Conservation (phyloP, 2,888 invertebrate species). For the Ischnura elegans region DNA sequence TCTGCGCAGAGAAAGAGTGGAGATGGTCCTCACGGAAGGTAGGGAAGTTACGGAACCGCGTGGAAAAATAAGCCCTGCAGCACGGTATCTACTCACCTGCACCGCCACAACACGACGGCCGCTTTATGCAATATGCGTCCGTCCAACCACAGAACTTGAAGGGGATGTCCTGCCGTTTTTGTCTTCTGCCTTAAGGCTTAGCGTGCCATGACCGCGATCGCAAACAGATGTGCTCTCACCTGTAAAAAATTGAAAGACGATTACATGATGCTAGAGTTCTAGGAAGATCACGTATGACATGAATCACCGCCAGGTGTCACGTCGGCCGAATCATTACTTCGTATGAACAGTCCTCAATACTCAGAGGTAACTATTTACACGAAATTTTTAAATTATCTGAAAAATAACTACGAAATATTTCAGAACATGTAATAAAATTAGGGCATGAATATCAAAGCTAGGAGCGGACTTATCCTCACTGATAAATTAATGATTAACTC, state of each 20-base stretch:
- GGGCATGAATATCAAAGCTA: too few species aligned
- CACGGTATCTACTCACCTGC: neutral
- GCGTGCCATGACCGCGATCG: neutral
- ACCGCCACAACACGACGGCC: neutral
- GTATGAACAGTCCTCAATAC: too few species aligned
- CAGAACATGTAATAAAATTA: too few species aligned
- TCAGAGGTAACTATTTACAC: too few species aligned
- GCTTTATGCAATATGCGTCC: neutral
- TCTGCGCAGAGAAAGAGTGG: too few species aligned
- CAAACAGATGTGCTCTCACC: conserved; percentile 7
- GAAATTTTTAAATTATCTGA: too few species aligned
- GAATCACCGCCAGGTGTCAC: neutral
- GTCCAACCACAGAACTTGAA: neutral
- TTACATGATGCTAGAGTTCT: neutral
- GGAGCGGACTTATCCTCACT: too few species aligned
- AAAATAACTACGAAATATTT: too few species aligned
- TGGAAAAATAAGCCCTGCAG: neutral
- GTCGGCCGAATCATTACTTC: too few species aligned
- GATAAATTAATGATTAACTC: too few species aligned
- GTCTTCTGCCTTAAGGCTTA: neutral
- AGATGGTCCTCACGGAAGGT: neutral
- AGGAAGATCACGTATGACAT: neutral
- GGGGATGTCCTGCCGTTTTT: neutral
- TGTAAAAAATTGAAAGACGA: neutral
- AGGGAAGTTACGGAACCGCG: neutral